Evolutionary conservation across 35 echinoderm and acorn worm species (phyloP), one percentile per base, ranked within the genome.

Genomic region (Ophiothrix spiculata): DNA sequence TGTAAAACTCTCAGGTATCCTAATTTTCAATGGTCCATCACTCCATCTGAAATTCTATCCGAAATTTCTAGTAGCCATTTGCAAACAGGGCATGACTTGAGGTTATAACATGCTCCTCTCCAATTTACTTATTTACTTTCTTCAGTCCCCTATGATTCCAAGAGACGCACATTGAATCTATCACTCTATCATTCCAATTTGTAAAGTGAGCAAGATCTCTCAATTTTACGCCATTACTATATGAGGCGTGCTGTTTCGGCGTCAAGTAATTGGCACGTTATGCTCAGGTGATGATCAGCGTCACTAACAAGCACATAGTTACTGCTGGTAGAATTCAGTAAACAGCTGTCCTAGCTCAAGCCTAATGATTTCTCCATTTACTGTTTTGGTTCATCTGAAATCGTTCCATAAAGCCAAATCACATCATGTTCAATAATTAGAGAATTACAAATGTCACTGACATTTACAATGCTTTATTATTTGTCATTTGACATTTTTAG

Each of bases 211-310:
- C 60, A 69, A n/a, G 60, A 69, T 69, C 60, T 69, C 60, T n/a
- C 60, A 69, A 69, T 69, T 69, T 69, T 69, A 69, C 60, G 60
- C 60, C 60, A 69, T 69, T 69, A 69, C 60, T 69, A 69, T 69
- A 69, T 69, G 60, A 69, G 60, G 60, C 60, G 60, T 69, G 60
- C 60, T 69, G 16, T 15, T n/a, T 69, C 29, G 60, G 60, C 60
- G 60, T 69, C 60, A 69, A 69, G 60, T 69, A 25, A 69, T 69
- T 69, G 60, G 60, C 60, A 69, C 60, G 60, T 69, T 69, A 69
- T 69, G 60, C 60, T 69, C 60, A 69, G 60, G 60, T 69, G 25
- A 69, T 69, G 16, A 10, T 6, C 42, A 69, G 60, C 60, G 29
- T 69, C 29, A 69, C 60, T 69, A 69, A 69, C 60, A 25, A 69